Percentiles rank a stretch among this genome's conserved stretches.
Conservation (phyloP, 2,888 invertebrate genomes). For the Theodoxus fluviatilis region DNA sequence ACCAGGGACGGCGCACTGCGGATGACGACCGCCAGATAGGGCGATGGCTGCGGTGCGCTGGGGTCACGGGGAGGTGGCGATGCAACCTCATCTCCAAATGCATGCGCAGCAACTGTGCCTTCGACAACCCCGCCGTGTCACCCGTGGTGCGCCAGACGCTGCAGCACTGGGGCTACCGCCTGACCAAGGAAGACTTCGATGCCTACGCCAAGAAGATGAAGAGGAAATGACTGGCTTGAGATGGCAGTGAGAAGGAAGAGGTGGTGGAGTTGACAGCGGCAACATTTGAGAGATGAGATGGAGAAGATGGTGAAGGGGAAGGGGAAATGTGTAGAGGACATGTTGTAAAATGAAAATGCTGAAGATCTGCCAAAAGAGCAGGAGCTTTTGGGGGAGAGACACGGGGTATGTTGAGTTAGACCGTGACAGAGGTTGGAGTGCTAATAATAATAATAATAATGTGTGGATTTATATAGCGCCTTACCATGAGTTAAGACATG, state of each 20-base stretch:
- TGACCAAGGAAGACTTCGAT: constrained; percentile 49
- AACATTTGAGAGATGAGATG: too few relatives aligned
- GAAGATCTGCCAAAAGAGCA: background rate
- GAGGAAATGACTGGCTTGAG: constrained; percentile 30
- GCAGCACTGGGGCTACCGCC: constrained; percentile 53
- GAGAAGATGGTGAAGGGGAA: too few relatives aligned
- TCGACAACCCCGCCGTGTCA: constrained; percentile 44
- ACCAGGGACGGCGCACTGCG: constrained; percentile 46
- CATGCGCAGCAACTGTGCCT: constrained; percentile 43
- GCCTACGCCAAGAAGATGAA: constrained; percentile 39
- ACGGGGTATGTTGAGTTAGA: too few relatives aligned
- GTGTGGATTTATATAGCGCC: too few relatives aligned
- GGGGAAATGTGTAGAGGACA: too few relatives aligned
- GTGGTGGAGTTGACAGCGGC: too few relatives aligned
- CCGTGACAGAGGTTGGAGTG: too few relatives aligned
- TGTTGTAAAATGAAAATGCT: too few relatives aligned
- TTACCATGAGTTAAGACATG: too few relatives aligned
- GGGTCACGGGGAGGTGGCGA: constrained; percentile 47
- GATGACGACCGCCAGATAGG: constrained; percentile 55
- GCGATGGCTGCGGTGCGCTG: constrained; percentile 54
- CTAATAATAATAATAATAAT: too few relatives aligned
- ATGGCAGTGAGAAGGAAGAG: too few relatives aligned
- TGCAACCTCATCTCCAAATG: constrained; percentile 55
- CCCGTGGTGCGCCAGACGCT: constrained; percentile 55
- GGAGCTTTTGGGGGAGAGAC: too few relatives aligned